Percentiles rank a stretch among this genome's conserved stretches.
Evolutionary conservation across 1,140 invertebrate species (phyloP).

Genomic region (Leptoteleia sp.): DNA sequence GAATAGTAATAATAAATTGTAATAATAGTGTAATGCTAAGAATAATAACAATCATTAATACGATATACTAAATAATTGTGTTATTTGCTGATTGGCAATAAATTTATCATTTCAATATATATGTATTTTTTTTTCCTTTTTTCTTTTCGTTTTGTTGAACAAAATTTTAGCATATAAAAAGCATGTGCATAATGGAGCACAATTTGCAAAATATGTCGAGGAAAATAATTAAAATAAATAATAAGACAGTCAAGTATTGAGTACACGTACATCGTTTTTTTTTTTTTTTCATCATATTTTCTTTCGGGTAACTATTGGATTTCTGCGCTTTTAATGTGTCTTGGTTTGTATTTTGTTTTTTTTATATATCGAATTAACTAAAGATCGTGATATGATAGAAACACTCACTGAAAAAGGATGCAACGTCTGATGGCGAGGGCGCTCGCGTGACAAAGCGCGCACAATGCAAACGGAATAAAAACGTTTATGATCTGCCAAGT

Average conservation of each 20-base stretch:
- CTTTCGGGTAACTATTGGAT: constrained; percentile 34
- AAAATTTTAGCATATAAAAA: constrained; percentile 54
- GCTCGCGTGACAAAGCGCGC: not conserved
- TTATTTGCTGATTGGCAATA: constrained; percentile 53
- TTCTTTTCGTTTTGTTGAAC: constrained; percentile 45
- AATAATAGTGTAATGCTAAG: constrained; percentile 60
- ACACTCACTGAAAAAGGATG: constrained; percentile 58
- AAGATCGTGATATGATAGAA: constrained; percentile 57
- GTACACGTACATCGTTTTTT: constrained; percentile 54
- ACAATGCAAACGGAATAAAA: constrained; percentile 54
- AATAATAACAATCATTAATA: constrained; percentile 61
- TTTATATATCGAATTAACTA: constrained; percentile 64
- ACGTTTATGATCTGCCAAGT: constrained; percentile 46
- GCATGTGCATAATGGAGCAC: constrained; percentile 35
- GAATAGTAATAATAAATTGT: constrained; percentile 54
- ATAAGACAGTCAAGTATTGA: constrained; percentile 59
- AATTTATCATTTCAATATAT: constrained; percentile 35
- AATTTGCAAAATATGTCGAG: constrained; percentile 46
- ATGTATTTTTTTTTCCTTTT: constrained; percentile 34
- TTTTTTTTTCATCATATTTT: no score
- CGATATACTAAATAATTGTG: constrained; percentile 52
- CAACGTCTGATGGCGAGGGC: constrained; percentile 35
- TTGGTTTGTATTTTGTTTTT: no score
- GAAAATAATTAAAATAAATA: constrained; percentile 62
- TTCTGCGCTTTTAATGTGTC: constrained; percentile 42